Conservation (phyloP, 2,888 invertebrate genomes). For the Camptogramma bilineatum region DNA sequence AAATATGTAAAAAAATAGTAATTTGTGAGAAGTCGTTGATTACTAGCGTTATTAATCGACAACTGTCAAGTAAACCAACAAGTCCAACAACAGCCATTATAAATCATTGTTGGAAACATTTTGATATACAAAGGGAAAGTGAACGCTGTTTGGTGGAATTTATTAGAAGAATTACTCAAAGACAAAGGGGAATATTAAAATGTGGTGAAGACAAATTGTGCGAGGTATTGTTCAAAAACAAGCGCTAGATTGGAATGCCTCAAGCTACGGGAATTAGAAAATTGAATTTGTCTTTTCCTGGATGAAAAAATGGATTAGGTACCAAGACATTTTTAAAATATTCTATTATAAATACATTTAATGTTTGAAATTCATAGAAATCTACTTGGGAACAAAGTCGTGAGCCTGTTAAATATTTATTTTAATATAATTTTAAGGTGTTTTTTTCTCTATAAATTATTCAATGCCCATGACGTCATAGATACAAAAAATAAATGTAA, state of each 20-base stretch:
- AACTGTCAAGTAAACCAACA: conserved; percentile 56
- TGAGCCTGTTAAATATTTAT: too few relatives aligned
- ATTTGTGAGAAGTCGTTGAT: not conserved
- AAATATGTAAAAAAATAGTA: too few relatives aligned
- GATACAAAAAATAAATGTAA: not conserved
- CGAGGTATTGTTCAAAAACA: conserved; percentile 74
- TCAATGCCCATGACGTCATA: too few relatives aligned
- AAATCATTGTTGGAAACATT: conserved; percentile 66
- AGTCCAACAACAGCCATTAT: conserved; percentile 47
- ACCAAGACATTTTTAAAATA: too few relatives aligned
- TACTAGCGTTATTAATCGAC: conserved; percentile 54
- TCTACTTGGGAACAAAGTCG: too few relatives aligned
- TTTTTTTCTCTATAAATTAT: too few relatives aligned
- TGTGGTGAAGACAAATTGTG: conserved; percentile 76
- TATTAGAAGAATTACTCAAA: conserved; percentile 81
- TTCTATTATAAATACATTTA: not conserved
- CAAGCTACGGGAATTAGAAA: conserved; percentile 34
- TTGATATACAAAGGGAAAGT: conserved; percentile 69
- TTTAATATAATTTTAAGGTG: too few relatives aligned
- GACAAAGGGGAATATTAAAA: conserved; percentile 78
- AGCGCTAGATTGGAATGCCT: conserved; percentile 56
- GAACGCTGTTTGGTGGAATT: conserved; percentile 62
- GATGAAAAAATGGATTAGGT: too few relatives aligned
- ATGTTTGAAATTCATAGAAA: not conserved
- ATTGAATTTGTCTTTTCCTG: too few relatives aligned